Conservation (phyloP, 1,140 invertebrate species). For the Centruroides sculpturatus region DNA sequence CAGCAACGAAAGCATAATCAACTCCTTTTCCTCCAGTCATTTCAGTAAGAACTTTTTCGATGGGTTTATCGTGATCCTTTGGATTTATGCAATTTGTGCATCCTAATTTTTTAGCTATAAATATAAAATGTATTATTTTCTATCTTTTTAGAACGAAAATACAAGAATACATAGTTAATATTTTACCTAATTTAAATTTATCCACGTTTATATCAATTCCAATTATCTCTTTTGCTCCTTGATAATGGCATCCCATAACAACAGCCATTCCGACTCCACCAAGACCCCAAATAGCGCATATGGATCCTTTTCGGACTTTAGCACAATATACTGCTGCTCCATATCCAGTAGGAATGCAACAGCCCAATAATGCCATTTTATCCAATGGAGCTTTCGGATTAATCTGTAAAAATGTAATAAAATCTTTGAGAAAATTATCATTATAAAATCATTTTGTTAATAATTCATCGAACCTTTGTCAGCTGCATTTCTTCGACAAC, state of each 20-base stretch:
- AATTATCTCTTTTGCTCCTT: slow-evolving; percentile 83
- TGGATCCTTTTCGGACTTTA: slow-evolving; percentile 59
- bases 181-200: slow-evolving; percentile 68
- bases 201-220: slow-evolving; percentile 80
- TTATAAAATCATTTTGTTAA: too few relatives aligned
- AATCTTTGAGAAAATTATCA: background rate
- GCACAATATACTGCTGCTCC: slow-evolving; percentile 86
- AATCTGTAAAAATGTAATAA: slow-evolving; percentile 32
- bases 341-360: slow-evolving; percentile 84
- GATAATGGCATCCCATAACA: slow-evolving; percentile 79
- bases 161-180: background rate
- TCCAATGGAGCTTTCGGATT: slow-evolving; percentile 55
- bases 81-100: slow-evolving; percentile 38
- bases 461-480: too few relatives aligned
- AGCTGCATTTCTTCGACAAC: slow-evolving; percentile 74
- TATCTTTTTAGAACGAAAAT: too few relatives aligned
- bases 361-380: slow-evolving; percentile 84
- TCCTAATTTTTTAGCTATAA: slow-evolving; percentile 32
- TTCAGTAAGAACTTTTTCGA: slow-evolving; percentile 34
- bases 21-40: slow-evolving; percentile 36
- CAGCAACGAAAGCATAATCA: slow-evolving; percentile 43
- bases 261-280: slow-evolving; percentile 87
- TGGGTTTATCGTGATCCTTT: slow-evolving; percentile 10
- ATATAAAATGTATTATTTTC: too few relatives aligned
- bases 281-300: slow-evolving; percentile 82